phyloP scores from a whole-genome alignment of 2,888 invertebrate species.

The Diaphora mendica region DNA sequence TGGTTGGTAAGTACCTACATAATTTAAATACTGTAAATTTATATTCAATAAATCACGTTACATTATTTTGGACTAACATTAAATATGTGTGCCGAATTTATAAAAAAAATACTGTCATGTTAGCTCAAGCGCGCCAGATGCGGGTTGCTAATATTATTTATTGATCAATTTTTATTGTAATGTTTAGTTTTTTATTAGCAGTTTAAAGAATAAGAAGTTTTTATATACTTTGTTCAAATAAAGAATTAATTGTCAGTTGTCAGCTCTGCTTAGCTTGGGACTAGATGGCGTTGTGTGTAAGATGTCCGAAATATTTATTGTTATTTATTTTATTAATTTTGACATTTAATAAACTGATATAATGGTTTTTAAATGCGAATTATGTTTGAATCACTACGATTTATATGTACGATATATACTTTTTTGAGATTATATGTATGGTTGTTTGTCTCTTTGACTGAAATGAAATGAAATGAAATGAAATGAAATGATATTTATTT shows the following conservation, averaged over 20 bases:
- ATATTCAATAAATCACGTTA: neutral
- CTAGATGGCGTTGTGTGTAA: no score
- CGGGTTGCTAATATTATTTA: neutral
- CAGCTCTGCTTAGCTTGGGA: no score
- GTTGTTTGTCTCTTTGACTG: no score
- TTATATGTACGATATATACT: neutral
- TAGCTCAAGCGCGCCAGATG: neutral
- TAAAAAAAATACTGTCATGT: neutral
- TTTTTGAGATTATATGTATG: neutral
- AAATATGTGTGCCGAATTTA: neutral
- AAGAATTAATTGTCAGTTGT: no score
- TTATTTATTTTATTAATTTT: no score
- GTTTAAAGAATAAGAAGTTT: neutral
- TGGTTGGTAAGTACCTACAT: neutral
- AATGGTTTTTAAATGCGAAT: neutral
- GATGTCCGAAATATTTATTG: no score
- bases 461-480: no score
- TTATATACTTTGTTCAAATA: neutral
- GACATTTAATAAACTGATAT: neutral
- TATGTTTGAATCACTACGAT: neutral
- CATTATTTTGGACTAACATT: neutral
- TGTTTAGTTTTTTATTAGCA: neutral
- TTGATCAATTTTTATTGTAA: neutral
- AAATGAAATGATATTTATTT: no score
- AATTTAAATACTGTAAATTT: neutral